Evolutionary conservation across 2,797 vertebrate species (phyloP).

Genomic region (Poeciliopsis paucimaculata): DNA sequence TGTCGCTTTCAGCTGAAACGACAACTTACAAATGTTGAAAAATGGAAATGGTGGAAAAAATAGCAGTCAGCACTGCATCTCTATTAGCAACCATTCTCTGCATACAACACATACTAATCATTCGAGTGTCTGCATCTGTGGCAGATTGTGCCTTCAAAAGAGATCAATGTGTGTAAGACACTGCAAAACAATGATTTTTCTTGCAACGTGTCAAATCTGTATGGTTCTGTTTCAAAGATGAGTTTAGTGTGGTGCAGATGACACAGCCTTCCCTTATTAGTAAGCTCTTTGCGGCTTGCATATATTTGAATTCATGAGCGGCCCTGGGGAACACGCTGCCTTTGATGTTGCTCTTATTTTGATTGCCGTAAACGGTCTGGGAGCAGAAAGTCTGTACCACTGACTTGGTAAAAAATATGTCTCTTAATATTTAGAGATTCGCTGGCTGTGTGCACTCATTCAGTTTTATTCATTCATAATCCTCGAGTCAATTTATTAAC

Average conservation of each 20-base stretch:
- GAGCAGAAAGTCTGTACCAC: neutral
- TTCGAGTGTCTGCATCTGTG: neutral
- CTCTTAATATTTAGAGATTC: conserved; percentile 9
- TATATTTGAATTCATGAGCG: conserved; percentile 9
- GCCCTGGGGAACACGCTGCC: conserved; percentile 7
- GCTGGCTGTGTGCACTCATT: neutral
- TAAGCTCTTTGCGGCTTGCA: conserved; percentile 15
- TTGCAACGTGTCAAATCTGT: neutral
- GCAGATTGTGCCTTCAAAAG: neutral
- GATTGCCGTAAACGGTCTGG: conserved; percentile 5
- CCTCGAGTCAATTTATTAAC: neutral
- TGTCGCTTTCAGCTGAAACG: neutral
- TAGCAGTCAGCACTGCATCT: neutral
- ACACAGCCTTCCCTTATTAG: conserved; percentile 14
- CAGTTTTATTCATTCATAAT: neutral
- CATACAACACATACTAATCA: neutral
- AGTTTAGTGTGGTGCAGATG: neutral
- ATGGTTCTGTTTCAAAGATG: conserved; percentile 10
- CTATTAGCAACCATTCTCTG: neutral
- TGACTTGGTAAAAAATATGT: conserved; percentile 2
- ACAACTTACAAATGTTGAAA: neutral
- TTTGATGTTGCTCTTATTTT: conserved; percentile 27
- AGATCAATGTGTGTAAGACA: neutral
- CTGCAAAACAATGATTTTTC: neutral
- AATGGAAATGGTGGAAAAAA: neutral